A percentile compares a stretch with the other conserved stretches of the same genome.
Conservation (phyloP, 2,888 invertebrate genomes). For the Calameuta pallipes region DNA sequence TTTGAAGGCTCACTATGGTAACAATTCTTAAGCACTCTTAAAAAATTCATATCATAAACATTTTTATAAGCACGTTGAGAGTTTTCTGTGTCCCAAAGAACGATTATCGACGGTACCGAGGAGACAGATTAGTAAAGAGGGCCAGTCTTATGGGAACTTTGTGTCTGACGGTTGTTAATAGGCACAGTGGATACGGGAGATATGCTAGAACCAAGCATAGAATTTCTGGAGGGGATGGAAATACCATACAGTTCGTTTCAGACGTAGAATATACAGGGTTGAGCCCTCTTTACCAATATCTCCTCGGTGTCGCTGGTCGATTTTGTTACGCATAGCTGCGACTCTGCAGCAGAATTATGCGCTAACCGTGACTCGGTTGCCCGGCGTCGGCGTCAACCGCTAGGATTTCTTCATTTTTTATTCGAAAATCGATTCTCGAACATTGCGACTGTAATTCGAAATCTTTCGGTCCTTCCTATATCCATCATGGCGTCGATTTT, state of each 20-base stretch:
- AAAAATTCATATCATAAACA: neutral
- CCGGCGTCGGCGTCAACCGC: constrained; percentile 5
- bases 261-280: no score
- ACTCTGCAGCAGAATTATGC: constrained; percentile 45
- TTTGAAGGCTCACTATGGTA: neutral
- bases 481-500: neutral
- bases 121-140: no score
- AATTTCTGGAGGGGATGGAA: no score
- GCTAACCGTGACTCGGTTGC: constrained; percentile 47
- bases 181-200: no score
- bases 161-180: no score
- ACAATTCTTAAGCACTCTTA: neutral
- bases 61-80: neutral
- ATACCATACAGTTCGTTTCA: no score
- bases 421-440: neutral
- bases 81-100: neutral
- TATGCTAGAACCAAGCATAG: no score
- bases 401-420: neutral
- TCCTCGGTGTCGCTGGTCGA: constrained; percentile 40
- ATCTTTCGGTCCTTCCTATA: neutral
- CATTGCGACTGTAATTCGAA: neutral
- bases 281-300: no score
- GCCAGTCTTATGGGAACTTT: no score
- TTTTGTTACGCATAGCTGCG: constrained; percentile 50
- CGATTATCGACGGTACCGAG: neutral